Evolutionary conservation across 1,140 invertebrate genomes (phyloP).

Genomic region (Eubasilissa regina): DNA sequence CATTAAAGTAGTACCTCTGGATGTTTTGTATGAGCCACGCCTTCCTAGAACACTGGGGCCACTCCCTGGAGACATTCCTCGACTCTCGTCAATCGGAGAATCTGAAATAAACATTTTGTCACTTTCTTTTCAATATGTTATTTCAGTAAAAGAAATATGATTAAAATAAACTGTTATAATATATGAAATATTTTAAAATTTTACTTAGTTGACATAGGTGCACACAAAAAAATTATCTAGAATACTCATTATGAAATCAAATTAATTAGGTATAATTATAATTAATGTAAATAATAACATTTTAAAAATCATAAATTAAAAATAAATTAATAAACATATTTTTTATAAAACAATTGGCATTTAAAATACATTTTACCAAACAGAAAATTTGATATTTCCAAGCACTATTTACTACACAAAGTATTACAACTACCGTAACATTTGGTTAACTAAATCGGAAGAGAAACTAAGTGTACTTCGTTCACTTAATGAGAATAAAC

Average conservation of each 20-base stretch:
- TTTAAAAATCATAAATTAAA: background rate
- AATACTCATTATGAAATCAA: background rate
- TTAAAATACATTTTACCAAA: background rate
- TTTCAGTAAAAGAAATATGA: background rate
- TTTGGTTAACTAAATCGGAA: background rate
- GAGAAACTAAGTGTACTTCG: background rate
- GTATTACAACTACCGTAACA: background rate
- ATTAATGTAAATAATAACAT: background rate
- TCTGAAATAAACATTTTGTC: constrained; percentile 73
- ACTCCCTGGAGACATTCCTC: constrained; percentile 81
- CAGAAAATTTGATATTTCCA: background rate
- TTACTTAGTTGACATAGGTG: background rate
- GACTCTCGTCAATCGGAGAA: constrained; percentile 84
- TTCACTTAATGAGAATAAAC: background rate
- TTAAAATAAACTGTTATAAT: background rate
- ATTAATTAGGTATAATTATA: background rate
- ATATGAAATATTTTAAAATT: background rate
- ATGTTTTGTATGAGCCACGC: constrained; percentile 89
- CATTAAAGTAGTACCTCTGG: constrained; percentile 79
- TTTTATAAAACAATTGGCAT: background rate
- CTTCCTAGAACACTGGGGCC: constrained; percentile 80
- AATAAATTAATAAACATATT: background rate
- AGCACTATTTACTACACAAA: background rate
- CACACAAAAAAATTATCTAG: too few species aligned
- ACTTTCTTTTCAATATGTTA: background rate